phyloP scores from a whole-genome alignment of 2,113 vertebrate species.

The Siphamia tubifer region DNA sequence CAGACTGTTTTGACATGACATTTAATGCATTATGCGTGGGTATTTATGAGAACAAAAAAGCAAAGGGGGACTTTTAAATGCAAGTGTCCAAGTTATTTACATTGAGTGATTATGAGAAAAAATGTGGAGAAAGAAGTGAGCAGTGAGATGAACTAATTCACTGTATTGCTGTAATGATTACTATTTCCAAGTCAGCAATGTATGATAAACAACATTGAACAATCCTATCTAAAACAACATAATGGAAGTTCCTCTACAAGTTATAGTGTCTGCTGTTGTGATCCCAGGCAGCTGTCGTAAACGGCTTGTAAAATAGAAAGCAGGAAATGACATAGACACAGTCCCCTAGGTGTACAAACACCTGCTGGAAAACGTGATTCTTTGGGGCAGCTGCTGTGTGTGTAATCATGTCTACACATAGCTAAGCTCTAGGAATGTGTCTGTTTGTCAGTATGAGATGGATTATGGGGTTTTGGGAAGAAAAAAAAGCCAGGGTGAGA shows the following conservation, averaged over 20 bases:
- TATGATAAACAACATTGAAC: constrained; percentile 13
- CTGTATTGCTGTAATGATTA: neutral
- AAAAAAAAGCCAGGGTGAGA: no score
- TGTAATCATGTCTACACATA: constrained; percentile 24
- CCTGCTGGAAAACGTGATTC: constrained; percentile 69
- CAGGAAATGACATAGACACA: constrained; percentile 42
- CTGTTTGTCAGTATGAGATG: neutral
- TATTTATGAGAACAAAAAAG: no score
- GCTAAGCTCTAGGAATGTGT: neutral
- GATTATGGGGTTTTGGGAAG: neutral
- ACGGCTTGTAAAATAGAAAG: constrained; percentile 55
- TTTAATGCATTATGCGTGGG: no score
- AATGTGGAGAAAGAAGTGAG: no score
- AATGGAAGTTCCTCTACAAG: constrained; percentile 26
- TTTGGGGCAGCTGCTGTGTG: constrained; percentile 54
- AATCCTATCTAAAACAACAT: constrained; percentile 3
- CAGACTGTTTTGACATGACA: no score
- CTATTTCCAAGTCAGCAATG: neutral
- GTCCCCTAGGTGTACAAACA: constrained; percentile 62
- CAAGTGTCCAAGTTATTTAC: no score
- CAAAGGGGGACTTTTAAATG: no score
- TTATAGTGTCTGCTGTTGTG: constrained; percentile 33
- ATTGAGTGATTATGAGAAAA: no score
- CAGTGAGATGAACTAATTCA: neutral
- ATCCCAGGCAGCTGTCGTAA: constrained; percentile 57